Conservation (phyloP, 2,797 vertebrate species). For the Myotis myotis region DNA sequence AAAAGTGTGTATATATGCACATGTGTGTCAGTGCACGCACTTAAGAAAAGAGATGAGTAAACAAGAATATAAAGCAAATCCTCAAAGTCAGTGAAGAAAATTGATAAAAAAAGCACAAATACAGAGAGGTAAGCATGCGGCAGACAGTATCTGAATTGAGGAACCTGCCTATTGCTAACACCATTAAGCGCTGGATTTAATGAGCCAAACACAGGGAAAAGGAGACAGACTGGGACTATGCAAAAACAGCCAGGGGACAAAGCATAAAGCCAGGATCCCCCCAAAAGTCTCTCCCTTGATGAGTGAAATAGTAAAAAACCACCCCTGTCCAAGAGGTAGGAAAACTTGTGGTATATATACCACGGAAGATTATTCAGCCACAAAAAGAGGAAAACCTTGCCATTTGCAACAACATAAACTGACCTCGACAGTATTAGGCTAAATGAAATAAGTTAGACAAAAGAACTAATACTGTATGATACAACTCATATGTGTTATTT, state of each 20-base stretch:
- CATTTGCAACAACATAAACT: background rate
- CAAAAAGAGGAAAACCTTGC: background rate
- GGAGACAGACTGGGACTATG: background rate
- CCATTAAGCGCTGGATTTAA: background rate
- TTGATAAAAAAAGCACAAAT: background rate
- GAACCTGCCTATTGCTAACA: fast-evolving
- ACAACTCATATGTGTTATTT: background rate
- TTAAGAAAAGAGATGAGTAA: background rate
- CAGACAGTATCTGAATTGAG: background rate
- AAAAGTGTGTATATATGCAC: background rate
- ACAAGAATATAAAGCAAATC: background rate
- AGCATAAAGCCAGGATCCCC: background rate
- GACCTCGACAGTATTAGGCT: background rate
- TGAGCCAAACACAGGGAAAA: background rate
- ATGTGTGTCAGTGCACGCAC: no score
- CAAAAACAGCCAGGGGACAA: background rate
- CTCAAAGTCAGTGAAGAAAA: background rate
- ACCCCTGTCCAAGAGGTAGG: no score
- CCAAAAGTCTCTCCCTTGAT: background rate
- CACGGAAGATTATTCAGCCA: background rate
- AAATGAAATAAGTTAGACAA: background rate
- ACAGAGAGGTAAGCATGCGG: background rate
- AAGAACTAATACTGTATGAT: background rate
- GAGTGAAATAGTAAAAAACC: background rate
- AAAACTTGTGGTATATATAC: background rate